Evolutionary conservation across 2,888 invertebrate genomes (phyloP).

Genomic region (Nasonovia ribisnigri): DNA sequence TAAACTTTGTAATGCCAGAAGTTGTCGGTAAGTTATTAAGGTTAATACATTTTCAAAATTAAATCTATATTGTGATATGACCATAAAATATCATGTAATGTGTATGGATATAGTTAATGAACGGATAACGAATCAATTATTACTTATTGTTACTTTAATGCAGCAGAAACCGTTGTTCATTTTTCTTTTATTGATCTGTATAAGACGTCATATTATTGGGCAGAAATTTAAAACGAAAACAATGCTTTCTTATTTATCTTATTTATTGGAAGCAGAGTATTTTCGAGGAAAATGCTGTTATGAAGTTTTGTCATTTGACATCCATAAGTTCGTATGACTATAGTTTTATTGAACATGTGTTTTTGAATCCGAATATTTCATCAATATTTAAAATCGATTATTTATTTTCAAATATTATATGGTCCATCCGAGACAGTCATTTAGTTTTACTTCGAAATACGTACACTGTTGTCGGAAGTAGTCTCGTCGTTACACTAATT

Average conservation of each 20-base stretch:
- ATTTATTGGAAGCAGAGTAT: neutral
- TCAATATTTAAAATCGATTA: neutral
- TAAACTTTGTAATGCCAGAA: neutral
- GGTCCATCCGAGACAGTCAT: neutral
- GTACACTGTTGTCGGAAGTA: too few relatives aligned
- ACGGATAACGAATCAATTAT: neutral
- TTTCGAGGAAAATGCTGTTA: neutral
- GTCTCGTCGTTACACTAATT: too few relatives aligned
- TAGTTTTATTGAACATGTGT: neutral
- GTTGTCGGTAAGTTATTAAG: constrained; percentile 17
- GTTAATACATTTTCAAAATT: constrained; percentile 5
- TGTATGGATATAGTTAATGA: neutral
- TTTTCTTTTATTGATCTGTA: too few relatives aligned
- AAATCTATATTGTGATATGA: neutral
- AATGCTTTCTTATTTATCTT: neutral
- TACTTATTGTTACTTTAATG: neutral
- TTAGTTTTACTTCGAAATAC: neutral
- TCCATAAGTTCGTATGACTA: neutral
- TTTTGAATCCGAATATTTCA: neutral
- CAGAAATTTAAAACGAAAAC: too few relatives aligned
- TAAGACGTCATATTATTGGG: too few relatives aligned
- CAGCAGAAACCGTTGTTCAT: too few relatives aligned
- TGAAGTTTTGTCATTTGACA: neutral
- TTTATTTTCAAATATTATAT: neutral
- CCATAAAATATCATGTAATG: neutral